Percentiles rank a stretch among this genome's conserved stretches.
Evolutionary conservation across 2,888 invertebrate species (phyloP).

Genomic region (Punctoribates punctum): DNA sequence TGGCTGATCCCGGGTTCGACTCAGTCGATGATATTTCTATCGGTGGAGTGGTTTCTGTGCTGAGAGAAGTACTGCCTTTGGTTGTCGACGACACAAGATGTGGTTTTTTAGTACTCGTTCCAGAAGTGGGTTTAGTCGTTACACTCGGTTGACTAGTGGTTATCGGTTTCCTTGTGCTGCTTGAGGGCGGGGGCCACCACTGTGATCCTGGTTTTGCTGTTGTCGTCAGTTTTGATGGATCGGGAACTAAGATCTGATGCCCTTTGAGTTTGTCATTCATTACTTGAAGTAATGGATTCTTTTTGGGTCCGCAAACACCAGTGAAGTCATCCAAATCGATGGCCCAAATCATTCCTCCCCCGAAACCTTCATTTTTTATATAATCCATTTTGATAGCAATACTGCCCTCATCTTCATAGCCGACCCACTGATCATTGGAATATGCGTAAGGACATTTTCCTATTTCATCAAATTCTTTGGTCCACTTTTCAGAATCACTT

Average conservation of each 20-base stretch:
- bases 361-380: slow-evolving; percentile 74
- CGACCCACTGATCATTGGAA: slow-evolving; percentile 81
- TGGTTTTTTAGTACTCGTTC: slow-evolving; percentile 50
- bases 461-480: slow-evolving; percentile 73
- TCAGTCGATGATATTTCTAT: slow-evolving; percentile 10
- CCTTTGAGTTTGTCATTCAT: slow-evolving; percentile 68
- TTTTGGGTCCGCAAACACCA: slow-evolving; percentile 68
- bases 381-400: slow-evolving; percentile 85
- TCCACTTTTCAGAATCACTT: slow-evolving; percentile 65
- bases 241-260: slow-evolving; percentile 69
- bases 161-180: not conserved
- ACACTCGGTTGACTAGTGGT: slow-evolving; percentile 38
- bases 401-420: slow-evolving; percentile 76
- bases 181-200: slow-evolving; percentile 42
- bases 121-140: slow-evolving; percentile 42
- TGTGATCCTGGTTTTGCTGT: slow-evolving; percentile 71
- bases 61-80: slow-evolving; percentile 42
- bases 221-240: slow-evolving; percentile 63
- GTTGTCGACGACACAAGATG: not conserved
- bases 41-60: slow-evolving; percentile 49
- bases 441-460: slow-evolving; percentile 81
- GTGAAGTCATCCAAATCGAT: slow-evolving; percentile 87
- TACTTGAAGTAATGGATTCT: slow-evolving; percentile 59
- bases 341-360: slow-evolving; percentile 89
- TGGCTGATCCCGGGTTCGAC: not conserved